Evolutionary conservation across 2,797 vertebrate genomes (phyloP), one percentile per base, ranked within the genome.

Genomic region (Calcarius lapponicus): DNA sequence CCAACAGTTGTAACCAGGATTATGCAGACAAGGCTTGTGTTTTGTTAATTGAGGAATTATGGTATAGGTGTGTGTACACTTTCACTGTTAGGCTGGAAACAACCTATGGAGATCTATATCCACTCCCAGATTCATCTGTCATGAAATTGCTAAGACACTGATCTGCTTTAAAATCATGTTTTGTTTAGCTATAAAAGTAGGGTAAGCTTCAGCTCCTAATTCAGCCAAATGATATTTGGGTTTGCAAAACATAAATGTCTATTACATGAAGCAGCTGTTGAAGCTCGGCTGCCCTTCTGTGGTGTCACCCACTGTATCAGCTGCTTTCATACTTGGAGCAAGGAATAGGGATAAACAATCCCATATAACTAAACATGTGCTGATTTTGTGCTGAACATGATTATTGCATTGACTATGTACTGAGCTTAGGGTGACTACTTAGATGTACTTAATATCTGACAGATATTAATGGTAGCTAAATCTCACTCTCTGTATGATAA

Each of bases 31-130:
- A 40, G 12, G 34, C 8, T 85, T 1, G 0, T 25, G 4, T 31
- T 82, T 67, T 21, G 14, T 13, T 54, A 11, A 22, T 17, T 56
- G 28, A 34, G 13, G 32, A 71, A 50, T 54, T 71, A 26, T 9
- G 3, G 18, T 15, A 31, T 1, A 43, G 18, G 7, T 5, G 14
- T 21, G 36, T 26, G 16, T 15, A 25, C 2, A 0, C 16, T 58
- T 53, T 13, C 7, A 7, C 1, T 2, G 0, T 24, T 24, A 48
- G 19, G 7, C 28, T 75, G 26, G 36, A 51, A 75, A 47, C 15
- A 38, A 17, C 6, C 8, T 61, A 1, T 22, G 31, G 56, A 75
- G 4, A 28, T 69, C 22, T 72, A 5, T 19, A 26, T 28, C 13
- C 47, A n/a, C 26, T 43, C 14, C 15, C 8, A 67, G 4, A 15